phyloP scores from a whole-genome alignment of 2,113 vertebrate genomes.

The Myotis brandtii region DNA sequence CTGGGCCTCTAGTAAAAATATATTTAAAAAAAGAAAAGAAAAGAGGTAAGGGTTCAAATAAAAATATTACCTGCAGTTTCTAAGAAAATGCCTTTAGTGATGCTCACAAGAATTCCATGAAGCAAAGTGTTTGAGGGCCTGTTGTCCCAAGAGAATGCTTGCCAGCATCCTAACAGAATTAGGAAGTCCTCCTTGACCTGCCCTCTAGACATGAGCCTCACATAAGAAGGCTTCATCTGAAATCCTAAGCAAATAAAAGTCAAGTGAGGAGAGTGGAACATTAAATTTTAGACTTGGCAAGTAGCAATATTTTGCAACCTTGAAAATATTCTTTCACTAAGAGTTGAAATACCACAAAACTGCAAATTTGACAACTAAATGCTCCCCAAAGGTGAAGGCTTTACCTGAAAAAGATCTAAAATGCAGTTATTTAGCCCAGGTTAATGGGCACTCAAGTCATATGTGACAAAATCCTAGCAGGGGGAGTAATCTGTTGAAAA shows the following conservation, averaged over 20 bases:
- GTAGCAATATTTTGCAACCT: constrained; percentile 64
- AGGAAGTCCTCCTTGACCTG: constrained; percentile 81
- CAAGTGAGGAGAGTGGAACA: constrained; percentile 77
- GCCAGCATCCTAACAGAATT: constrained; percentile 83
- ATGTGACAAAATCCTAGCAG: not conserved
- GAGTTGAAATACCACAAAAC: constrained; percentile 65
- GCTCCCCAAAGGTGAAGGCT: not conserved
- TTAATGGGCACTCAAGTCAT: not conserved
- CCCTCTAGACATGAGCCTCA: constrained; percentile 80
- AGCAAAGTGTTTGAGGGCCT: not conserved
- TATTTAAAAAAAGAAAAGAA: not conserved
- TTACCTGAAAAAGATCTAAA: constrained; percentile 38
- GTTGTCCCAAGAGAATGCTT: not conserved
- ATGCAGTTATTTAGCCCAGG: not conserved
- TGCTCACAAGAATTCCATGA: not conserved
- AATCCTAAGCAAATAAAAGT: constrained; percentile 82
- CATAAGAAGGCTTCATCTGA: constrained; percentile 84
- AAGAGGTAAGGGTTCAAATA: constrained; percentile 49
- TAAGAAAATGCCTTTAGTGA: not conserved
- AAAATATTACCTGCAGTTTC: constrained; percentile 16
- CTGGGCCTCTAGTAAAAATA: too few relatives aligned
- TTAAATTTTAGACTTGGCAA: constrained; percentile 82
- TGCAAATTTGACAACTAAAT: constrained; percentile 56
- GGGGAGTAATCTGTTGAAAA: not conserved
- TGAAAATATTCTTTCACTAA: constrained; percentile 82